These are phyloP conservation scores for Drosophila aff. DNA, from an alignment of 1,140 invertebrate species.

Conservation along the genomic window DNA sequence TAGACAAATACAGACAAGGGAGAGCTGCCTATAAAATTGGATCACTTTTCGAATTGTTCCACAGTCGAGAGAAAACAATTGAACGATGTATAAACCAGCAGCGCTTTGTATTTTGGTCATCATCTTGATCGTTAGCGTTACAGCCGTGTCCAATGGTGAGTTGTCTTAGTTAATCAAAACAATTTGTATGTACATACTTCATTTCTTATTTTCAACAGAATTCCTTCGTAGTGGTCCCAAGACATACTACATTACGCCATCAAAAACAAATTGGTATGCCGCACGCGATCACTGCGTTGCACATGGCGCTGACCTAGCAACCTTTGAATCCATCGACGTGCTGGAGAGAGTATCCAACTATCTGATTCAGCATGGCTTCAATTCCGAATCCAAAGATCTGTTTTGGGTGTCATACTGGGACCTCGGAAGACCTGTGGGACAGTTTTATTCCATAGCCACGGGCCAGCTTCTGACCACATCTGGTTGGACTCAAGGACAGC, in stretches of 20 bases:
- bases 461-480: not conserved
- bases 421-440: not conserved
- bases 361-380: not conserved
- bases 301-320: constrained; percentile 3
- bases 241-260: not conserved
- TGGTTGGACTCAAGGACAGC: not conserved
- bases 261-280: not conserved
- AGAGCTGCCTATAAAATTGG: not conserved
- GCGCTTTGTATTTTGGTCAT: not conserved
- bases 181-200: not conserved
- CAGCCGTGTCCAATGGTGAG: not conserved
- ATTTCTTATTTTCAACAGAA: not conserved
- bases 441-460: constrained; percentile 4
- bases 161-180: too few relatives aligned
- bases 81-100: not conserved
- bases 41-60: not conserved
- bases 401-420: constrained; percentile 11
- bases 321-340: not conserved
- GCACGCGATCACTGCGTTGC: not conserved
- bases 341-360: not conserved
- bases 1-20: not conserved
- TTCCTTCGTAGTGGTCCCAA: not conserved
- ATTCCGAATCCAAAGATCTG: not conserved
- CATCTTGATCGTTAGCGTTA: not conserved
- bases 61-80: not conserved